Conservation (phyloP, 2,113 vertebrate genomes). For the Brachyistius frenatus region DNA sequence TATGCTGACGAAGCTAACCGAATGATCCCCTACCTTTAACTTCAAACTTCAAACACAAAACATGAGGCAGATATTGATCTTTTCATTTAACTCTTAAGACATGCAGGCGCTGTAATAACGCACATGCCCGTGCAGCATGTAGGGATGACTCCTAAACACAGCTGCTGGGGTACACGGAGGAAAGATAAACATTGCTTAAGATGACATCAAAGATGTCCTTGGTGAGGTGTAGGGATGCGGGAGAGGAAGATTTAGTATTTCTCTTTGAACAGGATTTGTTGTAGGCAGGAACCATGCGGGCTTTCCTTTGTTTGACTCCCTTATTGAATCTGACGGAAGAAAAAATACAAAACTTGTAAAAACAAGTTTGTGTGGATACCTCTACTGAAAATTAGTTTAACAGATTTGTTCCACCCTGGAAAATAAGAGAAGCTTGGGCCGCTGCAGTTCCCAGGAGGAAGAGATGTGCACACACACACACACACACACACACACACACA, state of each 20-base stretch:
- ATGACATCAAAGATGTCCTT: constrained; percentile 62
- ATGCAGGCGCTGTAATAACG: neutral
- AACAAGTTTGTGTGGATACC: constrained; percentile 3
- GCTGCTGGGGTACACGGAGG: constrained; percentile 36
- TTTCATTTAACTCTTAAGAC: neutral
- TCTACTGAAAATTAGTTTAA: constrained; percentile 18
- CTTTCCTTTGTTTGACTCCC: constrained; percentile 51
- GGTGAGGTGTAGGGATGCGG: constrained; percentile 41
- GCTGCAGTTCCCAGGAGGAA: constrained; percentile 24
- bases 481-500: too few relatives aligned
- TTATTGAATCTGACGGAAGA: constrained; percentile 19
- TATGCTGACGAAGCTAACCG: neutral
- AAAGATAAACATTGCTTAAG: constrained; percentile 56
- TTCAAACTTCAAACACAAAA: too few relatives aligned
- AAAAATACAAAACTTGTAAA: constrained; percentile 31
- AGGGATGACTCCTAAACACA: constrained; percentile 37
- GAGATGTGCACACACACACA: neutral
- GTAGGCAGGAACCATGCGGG: constrained; percentile 44
- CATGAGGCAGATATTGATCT: neutral
- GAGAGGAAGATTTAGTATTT: constrained; percentile 51
- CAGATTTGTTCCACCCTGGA: constrained; percentile 37
- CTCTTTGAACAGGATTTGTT: constrained; percentile 59
- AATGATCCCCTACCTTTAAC: neutral
- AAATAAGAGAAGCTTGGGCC: constrained; percentile 35
- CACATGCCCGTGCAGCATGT: constrained; percentile 11